These are phyloP conservation scores for Cyclina sinensis DNA, from an alignment of 1,140 invertebrate genomes.

Conservation along the genomic window DNA sequence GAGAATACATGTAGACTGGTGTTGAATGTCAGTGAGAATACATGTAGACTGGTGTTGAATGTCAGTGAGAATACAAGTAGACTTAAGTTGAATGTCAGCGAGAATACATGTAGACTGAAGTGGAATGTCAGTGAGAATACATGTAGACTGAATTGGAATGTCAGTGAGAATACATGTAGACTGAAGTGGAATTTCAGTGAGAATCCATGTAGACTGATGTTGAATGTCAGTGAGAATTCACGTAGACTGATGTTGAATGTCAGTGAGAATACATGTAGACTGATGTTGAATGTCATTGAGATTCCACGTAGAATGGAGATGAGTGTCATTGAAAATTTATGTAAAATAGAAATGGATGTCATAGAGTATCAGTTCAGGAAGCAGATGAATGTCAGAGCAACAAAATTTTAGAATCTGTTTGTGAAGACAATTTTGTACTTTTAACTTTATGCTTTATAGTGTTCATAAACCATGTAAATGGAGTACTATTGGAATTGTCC, in stretches of 20 bases:
- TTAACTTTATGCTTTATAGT: too few relatives aligned
- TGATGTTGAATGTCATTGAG: too few relatives aligned
- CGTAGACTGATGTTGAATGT: too few relatives aligned
- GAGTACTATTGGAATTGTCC: too few relatives aligned
- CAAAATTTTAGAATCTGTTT: background rate
- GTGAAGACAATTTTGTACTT: too few relatives aligned
- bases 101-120: background rate
- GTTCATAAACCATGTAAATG: too few relatives aligned
- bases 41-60: background rate
- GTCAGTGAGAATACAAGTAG: background rate
- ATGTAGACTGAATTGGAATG: background rate
- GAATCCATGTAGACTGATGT: background rate
- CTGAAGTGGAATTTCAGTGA: background rate
- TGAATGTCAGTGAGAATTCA: background rate
- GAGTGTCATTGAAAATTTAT: background rate
- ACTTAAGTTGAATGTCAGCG: background rate
- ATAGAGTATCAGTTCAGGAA: background rate
- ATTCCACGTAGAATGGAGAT: background rate
- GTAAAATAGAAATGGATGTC: background rate
- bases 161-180: background rate
- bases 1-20: background rate
- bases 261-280: too few relatives aligned
- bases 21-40: background rate
- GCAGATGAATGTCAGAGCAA: background rate
- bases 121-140: background rate